Evolutionary conservation across 2,888 invertebrate genomes (phyloP), one percentile per base, ranked within the genome.

Genomic region (Adineta ricciae): DNA sequence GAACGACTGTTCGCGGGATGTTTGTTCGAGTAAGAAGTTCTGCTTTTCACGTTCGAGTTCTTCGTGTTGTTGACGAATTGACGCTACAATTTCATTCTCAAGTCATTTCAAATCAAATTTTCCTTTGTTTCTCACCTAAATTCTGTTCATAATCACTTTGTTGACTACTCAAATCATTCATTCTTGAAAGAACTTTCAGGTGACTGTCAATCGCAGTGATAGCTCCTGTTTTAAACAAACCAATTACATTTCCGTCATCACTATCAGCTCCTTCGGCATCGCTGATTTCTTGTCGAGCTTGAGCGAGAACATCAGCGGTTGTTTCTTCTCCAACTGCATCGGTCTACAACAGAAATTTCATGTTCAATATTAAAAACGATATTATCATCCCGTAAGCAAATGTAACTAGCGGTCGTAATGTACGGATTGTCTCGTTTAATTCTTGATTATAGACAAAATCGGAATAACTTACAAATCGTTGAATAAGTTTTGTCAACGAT

Each of bases 1-100:
- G 7, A 85, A 72, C 27, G 73, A 84, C 78, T 73, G 36, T 54
- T 85, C 85, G 11, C 78, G 78, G n/a, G 78, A 41, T n/a, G 11
- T 78, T 41, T 78, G 78, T 78, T 78, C 78, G 41, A 41, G 14
- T 41, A n/a, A 78, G 11, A 78, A n/a, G 11, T 41, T 78, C 41
- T 78, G 78, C 41, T 78, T 78, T 41, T 78, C 78, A 41, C 14
- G 24, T 32, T 78, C 41, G 14, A 78, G 14, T 41, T 78, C 78
- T 78, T 78, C 78, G 14, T 41, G 24, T 78, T 41, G 64, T 32
- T 32, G 32, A 64, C 32, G 64, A 32, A 64, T 64, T 36, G 27
- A 27, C 19, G 64, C 32, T 16, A 64, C 16, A 16, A 64, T 36
- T 16, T 32, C 4, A 32, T 64, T 64, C n/a, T 4, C 11, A 32